A percentile compares a stretch with the other conserved stretches of the same genome.
Evolutionary conservation across 2,888 invertebrate genomes (phyloP).

Genomic region (Ormyrus labotus): DNA sequence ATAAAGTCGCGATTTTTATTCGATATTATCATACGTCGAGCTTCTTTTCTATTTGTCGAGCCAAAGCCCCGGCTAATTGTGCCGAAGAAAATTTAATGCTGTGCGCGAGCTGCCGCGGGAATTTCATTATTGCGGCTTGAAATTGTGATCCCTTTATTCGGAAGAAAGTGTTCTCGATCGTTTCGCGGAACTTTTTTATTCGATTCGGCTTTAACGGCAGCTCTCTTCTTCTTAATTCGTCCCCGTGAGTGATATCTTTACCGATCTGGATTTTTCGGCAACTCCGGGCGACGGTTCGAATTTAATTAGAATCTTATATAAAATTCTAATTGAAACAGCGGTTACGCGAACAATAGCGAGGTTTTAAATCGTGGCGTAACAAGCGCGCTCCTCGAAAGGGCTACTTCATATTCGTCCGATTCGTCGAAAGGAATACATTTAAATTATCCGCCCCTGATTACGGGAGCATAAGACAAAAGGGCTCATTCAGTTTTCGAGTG

Average conservation of each 20-base stretch:
- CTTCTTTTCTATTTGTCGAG: too few relatives aligned
- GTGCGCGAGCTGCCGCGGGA: too few relatives aligned
- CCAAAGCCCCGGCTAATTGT: too few relatives aligned
- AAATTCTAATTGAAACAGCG: neutral
- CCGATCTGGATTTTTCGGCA: neutral
- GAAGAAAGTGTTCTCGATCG: too few relatives aligned
- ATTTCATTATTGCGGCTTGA: too few relatives aligned
- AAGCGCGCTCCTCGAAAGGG: neutral
- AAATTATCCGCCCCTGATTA: slow-evolving; percentile 8
- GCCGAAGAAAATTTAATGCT: too few relatives aligned
- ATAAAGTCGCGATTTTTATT: slow-evolving; percentile 34
- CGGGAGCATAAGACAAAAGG: slow-evolving; percentile 20
- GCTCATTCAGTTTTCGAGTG: slow-evolving; percentile 18
- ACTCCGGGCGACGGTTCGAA: neutral
- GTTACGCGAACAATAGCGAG: neutral
- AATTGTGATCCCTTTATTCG: too few relatives aligned
- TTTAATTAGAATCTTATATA: too few relatives aligned
- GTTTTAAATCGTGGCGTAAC: neutral
- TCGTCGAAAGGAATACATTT: neutral
- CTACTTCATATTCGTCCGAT: neutral
- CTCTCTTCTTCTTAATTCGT: too few relatives aligned
- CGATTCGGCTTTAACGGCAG: too few relatives aligned
- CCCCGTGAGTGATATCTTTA: neutral
- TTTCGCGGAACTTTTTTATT: too few relatives aligned
- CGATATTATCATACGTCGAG: neutral